Evolutionary conservation across 1,140 invertebrate species (phyloP).

Genomic region (Schlechtendalia chinensis): DNA sequence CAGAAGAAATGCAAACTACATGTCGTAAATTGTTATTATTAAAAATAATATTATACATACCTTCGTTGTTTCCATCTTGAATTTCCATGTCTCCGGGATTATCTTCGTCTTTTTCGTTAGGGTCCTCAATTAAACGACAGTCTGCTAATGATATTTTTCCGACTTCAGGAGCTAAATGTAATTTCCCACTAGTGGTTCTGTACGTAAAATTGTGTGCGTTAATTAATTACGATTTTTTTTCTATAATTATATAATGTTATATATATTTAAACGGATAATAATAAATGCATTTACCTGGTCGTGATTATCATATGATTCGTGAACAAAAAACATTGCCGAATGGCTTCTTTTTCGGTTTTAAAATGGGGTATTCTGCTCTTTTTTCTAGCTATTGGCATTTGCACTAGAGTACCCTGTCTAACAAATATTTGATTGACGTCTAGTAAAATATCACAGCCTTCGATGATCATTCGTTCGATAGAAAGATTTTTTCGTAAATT

Average conservation of each 20-base stretch:
- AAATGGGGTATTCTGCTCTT: conserved; percentile 57
- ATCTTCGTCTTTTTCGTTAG: conserved; percentile 58
- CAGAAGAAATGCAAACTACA: not conserved
- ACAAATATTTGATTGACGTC: conserved; percentile 93
- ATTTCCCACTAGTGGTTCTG: conserved; percentile 67
- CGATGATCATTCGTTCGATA: conserved; percentile 91
- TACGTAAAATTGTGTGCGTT: not conserved
- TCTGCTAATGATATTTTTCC: conserved; percentile 83
- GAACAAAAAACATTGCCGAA: conserved; percentile 83
- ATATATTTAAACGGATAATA: not conserved
- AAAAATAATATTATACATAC: conserved; percentile 50
- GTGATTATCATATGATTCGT: conserved; percentile 84
- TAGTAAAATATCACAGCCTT: conserved; percentile 89
- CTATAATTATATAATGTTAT: not conserved
- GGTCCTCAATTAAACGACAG: conserved; percentile 80
- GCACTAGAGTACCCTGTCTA: conserved; percentile 73
- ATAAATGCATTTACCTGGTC: conserved; percentile 60
- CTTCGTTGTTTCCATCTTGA: conserved; percentile 63
- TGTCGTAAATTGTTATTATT: not conserved
- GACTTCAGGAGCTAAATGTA: conserved; percentile 78
- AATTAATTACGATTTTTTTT: not conserved
- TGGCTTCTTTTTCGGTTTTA: conserved; percentile 71
- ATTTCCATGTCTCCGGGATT: conserved; percentile 31
- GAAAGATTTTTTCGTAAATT: conserved; percentile 90
- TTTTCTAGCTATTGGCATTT: conserved; percentile 66